phyloP scores from a whole-genome alignment of 2,113 vertebrate species.

The Neolamprologus devosi region DNA sequence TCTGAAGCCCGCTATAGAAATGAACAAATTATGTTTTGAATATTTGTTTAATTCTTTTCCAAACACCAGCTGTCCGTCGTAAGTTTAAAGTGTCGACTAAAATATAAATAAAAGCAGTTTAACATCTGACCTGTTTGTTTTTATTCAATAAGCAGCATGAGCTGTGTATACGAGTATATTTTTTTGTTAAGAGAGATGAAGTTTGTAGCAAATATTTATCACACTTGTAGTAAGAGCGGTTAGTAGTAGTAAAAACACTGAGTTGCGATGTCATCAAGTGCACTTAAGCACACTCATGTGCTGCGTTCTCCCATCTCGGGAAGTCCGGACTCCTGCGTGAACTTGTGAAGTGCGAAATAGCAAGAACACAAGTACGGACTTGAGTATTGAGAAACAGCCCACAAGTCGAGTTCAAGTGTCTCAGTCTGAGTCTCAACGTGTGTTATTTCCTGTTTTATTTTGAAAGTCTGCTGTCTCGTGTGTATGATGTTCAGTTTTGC shows the following conservation, averaged over 20 bases:
- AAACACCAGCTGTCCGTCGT: background rate
- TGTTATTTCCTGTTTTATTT: background rate
- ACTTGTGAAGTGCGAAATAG: background rate
- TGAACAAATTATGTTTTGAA: background rate
- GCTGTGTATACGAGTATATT: accelerated
- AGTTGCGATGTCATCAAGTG: accelerated
- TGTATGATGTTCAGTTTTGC: background rate
- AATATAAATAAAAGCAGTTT: background rate
- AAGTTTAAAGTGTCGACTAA: background rate
- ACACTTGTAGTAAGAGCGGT: background rate
- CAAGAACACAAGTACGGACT: background rate
- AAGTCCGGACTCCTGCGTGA: background rate
- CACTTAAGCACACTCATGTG: background rate
- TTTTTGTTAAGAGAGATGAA: background rate
- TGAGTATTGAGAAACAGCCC: background rate
- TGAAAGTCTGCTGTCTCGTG: accelerated
- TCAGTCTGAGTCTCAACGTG: accelerated
- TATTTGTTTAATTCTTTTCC: background rate
- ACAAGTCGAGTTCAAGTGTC: accelerated
- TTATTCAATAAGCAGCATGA: accelerated
- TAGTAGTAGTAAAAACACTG: background rate
- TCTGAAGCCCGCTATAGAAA: background rate
- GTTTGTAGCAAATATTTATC: background rate
- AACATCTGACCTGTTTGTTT: background rate
- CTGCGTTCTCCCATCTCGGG: background rate